phyloP scores from a whole-genome alignment of 2,113 vertebrate genomes.

The Pandion haliaetus region DNA sequence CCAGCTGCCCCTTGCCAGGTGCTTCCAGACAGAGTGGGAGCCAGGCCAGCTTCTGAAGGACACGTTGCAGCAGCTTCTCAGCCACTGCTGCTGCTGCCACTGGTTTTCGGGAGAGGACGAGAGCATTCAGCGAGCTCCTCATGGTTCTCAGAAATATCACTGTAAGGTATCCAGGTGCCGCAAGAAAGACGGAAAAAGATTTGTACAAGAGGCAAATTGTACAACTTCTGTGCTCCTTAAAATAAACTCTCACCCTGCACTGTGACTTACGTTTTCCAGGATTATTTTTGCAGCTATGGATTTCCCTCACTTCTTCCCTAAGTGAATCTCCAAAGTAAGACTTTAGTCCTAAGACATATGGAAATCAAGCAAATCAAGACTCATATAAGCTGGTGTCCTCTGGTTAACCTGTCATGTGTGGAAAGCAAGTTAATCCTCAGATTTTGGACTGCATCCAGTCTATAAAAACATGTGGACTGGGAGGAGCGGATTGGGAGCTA shows the following conservation, averaged over 20 bases:
- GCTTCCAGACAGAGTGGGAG: not conserved
- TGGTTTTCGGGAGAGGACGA: accelerated
- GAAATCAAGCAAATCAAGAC: slow-evolving; percentile 40
- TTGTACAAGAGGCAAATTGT: not conserved
- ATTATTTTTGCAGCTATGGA: not conserved
- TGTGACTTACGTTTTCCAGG: not conserved
- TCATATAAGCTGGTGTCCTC: slow-evolving; percentile 4
- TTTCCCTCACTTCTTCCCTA: not conserved
- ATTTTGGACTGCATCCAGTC: not conserved
- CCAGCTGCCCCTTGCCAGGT: not conserved
- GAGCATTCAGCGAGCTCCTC: accelerated
- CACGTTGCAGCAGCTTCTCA: not conserved
- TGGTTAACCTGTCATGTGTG: slow-evolving; percentile 19
- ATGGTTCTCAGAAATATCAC: not conserved
- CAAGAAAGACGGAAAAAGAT: not conserved
- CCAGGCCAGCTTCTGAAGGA: not conserved
- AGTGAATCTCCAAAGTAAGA: slow-evolving; percentile 12
- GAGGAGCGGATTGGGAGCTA: not conserved
- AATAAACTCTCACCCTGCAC: not conserved
- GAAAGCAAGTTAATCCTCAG: slow-evolving; percentile 36
- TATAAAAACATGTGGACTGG: not conserved
- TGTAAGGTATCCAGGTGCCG: accelerated
- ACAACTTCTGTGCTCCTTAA: not conserved
- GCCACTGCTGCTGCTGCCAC: not conserved
- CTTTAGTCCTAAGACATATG: slow-evolving; percentile 13